Base-by-base conservation (phyloP, 2,113 vertebrate species). In the Megaptera novaeangliae region DNA sequence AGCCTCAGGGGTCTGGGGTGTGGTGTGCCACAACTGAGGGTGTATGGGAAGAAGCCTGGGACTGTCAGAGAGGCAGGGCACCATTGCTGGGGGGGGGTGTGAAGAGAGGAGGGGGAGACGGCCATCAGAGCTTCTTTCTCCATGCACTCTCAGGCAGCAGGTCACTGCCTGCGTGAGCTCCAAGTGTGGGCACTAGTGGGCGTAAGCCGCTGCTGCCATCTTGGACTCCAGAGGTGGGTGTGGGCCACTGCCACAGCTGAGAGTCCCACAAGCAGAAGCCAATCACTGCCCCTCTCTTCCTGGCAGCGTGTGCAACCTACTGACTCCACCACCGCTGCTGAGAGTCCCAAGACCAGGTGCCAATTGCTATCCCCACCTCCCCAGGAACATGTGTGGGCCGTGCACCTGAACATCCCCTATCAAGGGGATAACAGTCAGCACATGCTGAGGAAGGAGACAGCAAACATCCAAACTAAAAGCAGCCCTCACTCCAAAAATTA, bases 121-220 rank as follows among this genome's bases (percentile, higher is more conserved):
- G 27, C 15, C 29, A 31, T 6, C 31, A 44, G 44, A 75, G 44
- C 15, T 5, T 34, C 72, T 31, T 75, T 49, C 44, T 34, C 17
- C 10, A 44, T 8, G 46, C 15, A 75, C 27, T 44, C 69, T 34
- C 41, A 49, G 29, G 29, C 72, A 34, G 72, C 72, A 49, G 44
- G 29, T 17, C 44, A 49, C 44, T 0, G 0, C 72, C 44, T 20
- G 10, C 29, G 0, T 6, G 29, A 49, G 44, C 0, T 1, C 29
- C 72, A 11, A 1, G 44, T 17, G 44, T 34, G 29, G 72, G 17
- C 8, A 3, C 1, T 29, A 49, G 72, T 17, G 46, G 29, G 29
- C 11, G 2, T 3, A 44, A 75, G 72, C 59, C 2, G 23, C 23
- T 21, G 44, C 59, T 61, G 59, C 59, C 59, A 61, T 11, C 59